These are phyloP conservation scores for Cyclophora albipunctata DNA, from an alignment of 2,888 invertebrate genomes.

Conservation along the genomic window DNA sequence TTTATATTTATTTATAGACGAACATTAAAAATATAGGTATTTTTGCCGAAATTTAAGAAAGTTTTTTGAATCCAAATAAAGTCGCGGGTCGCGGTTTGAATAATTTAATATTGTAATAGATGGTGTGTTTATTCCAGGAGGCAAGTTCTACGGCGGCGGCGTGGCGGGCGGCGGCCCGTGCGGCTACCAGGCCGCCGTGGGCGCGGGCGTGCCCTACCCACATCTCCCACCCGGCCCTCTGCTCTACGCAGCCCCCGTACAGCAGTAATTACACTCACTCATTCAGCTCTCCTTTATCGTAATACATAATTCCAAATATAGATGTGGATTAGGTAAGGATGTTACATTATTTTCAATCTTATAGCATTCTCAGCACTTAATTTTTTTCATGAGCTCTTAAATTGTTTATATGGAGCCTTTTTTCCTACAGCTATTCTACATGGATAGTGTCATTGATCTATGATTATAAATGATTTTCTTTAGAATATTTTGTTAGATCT, in stretches of 20 bases:
- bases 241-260: constrained; percentile 80
- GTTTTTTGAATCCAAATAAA: too few relatives aligned
- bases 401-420: constrained; percentile 16
- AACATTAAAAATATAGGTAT: too few relatives aligned
- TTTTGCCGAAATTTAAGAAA: too few relatives aligned
- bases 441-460: constrained; percentile 34
- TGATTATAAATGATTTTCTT: constrained; percentile 34
- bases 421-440: constrained; percentile 17
- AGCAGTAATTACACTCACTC: constrained; percentile 72
- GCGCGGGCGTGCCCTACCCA: constrained; percentile 76
- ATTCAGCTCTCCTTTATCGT: constrained; percentile 10
- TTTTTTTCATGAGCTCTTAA: constrained; percentile 32
- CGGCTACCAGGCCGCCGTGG: constrained; percentile 80
- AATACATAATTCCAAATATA: constrained; percentile 22
- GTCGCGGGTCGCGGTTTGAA: too few relatives aligned
- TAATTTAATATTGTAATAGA: too few relatives aligned
- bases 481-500: constrained; percentile 56
- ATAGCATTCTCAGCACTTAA: constrained; percentile 14
- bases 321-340: constrained; percentile 20
- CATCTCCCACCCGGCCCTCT: constrained; percentile 75
- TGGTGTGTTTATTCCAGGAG: constrained; percentile 54
- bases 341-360: constrained; percentile 12
- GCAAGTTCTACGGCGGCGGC: constrained; percentile 84
- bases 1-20: too few relatives aligned
- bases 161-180: constrained; percentile 76